These are phyloP conservation scores for Mesitornis unicolor DNA, from an alignment of 2,113 vertebrate species.

Conservation along the genomic window DNA sequence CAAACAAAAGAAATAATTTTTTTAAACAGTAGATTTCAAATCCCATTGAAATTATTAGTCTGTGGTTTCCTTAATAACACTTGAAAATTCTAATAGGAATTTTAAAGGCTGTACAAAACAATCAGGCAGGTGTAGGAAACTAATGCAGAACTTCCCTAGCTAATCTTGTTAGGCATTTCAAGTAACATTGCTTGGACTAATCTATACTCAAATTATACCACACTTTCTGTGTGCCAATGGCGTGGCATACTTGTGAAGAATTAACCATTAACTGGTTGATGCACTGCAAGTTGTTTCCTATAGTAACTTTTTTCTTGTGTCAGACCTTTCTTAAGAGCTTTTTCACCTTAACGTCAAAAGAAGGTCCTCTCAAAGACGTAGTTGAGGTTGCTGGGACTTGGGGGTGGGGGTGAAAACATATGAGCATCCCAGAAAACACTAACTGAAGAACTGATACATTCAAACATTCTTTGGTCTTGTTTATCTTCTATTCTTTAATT, in stretches of 20 bases:
- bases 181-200: neutral
- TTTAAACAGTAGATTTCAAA: neutral
- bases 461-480: neutral
- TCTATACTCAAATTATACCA: neutral
- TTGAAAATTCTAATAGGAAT: neutral
- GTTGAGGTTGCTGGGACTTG: neutral
- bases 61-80: neutral
- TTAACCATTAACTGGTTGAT: neutral
- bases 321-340: neutral
- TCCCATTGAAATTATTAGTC: neutral
- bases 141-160: neutral
- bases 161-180: neutral
- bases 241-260: neutral
- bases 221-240: neutral
- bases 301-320: neutral
- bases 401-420: neutral
- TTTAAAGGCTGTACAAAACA: neutral
- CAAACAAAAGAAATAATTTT: neutral
- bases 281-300: neutral
- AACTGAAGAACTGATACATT: neutral
- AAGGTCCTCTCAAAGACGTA: neutral
- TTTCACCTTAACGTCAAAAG: neutral
- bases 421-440: neutral
- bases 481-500: neutral
- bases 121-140: neutral